Conservation (phyloP, 2,888 invertebrate genomes). For the Platycnemis pennipes region DNA sequence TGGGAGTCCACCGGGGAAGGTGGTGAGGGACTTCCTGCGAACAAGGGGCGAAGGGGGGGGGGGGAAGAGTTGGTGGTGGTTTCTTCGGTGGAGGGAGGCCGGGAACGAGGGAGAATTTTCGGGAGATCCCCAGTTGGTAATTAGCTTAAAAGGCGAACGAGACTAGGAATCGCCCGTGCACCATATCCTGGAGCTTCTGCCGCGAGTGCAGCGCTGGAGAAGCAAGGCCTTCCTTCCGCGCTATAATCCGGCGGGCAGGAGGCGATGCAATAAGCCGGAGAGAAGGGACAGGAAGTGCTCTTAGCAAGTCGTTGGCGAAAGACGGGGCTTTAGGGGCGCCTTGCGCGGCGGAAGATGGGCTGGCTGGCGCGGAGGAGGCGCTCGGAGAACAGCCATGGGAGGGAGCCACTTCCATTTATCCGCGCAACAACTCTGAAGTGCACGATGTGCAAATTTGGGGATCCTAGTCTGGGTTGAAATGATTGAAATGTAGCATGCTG, state of each 20-base stretch:
- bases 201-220: constrained; percentile 4
- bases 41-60: neutral
- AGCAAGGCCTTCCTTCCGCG: neutral
- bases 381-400: no score
- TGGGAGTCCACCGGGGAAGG: neutral
- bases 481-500: no score
- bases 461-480: no score
- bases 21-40: neutral
- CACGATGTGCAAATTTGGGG: no score
- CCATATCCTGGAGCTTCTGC: neutral
- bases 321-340: neutral
- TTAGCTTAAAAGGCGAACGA: constrained; percentile 58
- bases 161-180: constrained; percentile 25
- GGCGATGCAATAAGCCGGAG: no score
- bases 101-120: neutral
- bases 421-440: neutral
- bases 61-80: neutral
- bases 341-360: no score
- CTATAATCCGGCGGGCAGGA: neutral
- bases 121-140: constrained; percentile 32
- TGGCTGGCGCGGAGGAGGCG: no score
- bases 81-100: neutral
- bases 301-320: neutral
- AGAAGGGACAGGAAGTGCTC: neutral
- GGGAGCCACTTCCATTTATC: neutral